A percentile compares a stretch with the other conserved stretches of the same genome.
Conservation (phyloP, 1,140 invertebrate genomes). For the Drosophila obscura region DNA sequence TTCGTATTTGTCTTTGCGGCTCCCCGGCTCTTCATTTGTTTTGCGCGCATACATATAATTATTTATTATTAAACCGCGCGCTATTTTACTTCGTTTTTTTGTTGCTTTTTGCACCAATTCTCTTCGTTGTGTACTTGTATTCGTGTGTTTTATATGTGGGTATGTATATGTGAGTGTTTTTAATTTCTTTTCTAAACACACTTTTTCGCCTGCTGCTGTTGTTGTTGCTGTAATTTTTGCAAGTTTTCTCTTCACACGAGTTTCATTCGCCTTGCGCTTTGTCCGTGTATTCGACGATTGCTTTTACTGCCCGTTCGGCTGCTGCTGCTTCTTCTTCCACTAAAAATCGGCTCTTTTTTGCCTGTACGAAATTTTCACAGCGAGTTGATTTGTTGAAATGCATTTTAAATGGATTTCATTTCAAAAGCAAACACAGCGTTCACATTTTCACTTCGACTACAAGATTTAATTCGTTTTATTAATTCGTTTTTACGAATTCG, state of each 20-base stretch:
- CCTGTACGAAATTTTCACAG: conserved; percentile 77
- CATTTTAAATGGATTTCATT: conserved; percentile 73
- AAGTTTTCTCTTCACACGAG: conserved; percentile 76
- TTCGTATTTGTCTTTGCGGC: conserved; percentile 69
- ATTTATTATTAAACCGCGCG: conserved; percentile 82
- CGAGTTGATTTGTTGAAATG: conserved; percentile 65
- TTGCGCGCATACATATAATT: conserved; percentile 77
- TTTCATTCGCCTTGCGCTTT: conserved; percentile 72
- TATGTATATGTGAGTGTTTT: conserved; percentile 71
- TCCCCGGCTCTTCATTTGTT: conserved; percentile 69
- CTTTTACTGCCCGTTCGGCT: conserved; percentile 71
- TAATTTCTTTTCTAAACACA: conserved; percentile 82
- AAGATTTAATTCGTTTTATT: conserved; percentile 28
- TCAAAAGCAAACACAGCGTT: conserved; percentile 58
- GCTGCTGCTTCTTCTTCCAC: conserved; percentile 70
- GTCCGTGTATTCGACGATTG: conserved; percentile 72
- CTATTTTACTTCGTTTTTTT: conserved; percentile 58
- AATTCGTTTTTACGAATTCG: conserved; percentile 39
- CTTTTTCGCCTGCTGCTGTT: conserved; percentile 65
- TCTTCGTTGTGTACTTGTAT: conserved; percentile 55
- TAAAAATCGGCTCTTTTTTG: conserved; percentile 78
- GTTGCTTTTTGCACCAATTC: conserved; percentile 74
- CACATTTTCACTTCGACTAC: conserved; percentile 64
- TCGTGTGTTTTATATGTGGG: conserved; percentile 34
- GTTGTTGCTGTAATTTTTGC: conserved; percentile 78